phyloP scores from a whole-genome alignment of 2,113 vertebrate genomes.

The Castor canadensis region DNA sequence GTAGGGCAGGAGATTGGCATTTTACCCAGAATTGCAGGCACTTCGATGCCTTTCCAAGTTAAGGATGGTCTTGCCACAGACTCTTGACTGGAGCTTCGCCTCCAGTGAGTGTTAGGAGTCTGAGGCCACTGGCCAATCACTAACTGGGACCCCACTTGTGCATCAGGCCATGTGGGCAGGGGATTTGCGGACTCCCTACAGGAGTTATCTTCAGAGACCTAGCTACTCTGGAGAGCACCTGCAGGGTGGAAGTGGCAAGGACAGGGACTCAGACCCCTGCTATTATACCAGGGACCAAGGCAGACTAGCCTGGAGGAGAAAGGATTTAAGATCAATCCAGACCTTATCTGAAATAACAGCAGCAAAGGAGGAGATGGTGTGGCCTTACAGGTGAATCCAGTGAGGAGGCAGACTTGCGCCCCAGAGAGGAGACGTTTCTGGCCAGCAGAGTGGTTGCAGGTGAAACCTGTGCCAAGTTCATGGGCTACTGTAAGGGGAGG shows the following conservation, averaged over 20 bases:
- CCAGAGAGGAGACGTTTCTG: neutral
- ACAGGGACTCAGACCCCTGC: neutral
- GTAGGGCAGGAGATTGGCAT: neutral
- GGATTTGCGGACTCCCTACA: neutral
- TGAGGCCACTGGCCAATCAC: neutral
- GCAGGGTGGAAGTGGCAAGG: neutral
- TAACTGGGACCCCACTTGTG: neutral
- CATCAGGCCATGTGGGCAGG: neutral
- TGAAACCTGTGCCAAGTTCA: neutral
- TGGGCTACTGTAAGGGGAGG: neutral
- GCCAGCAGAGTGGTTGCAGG: neutral
- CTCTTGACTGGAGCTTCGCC: neutral
- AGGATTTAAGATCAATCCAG: neutral
- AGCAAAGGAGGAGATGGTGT: neutral
- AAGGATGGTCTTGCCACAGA: fast-evolving
- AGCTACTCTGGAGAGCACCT: neutral
- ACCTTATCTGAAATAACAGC: neutral
- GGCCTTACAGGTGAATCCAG: neutral
- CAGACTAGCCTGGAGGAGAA: neutral
- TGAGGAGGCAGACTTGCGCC: neutral
- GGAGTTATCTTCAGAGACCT: neutral
- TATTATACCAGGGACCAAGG: neutral
- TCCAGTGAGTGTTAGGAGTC: neutral
- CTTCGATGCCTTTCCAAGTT: neutral
- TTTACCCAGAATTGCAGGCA: neutral